A percentile compares a stretch with the other conserved stretches of the same genome.
These are phyloP conservation scores for Aphelenchoides fujianensis DNA, from an alignment of 1,140 invertebrate genomes.

Conservation along the genomic window DNA sequence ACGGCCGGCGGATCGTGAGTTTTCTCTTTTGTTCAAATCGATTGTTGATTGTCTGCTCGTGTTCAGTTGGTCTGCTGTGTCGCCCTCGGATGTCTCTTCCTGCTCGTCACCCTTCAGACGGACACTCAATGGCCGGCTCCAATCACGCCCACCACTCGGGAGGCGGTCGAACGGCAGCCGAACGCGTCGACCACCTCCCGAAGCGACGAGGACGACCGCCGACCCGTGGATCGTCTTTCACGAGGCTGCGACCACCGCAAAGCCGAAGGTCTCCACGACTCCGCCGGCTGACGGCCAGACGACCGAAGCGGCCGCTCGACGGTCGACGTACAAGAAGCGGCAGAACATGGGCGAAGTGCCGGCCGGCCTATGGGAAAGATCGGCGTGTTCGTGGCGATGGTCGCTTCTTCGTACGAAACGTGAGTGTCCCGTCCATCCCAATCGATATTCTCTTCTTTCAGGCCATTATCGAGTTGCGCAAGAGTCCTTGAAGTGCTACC, in stretches of 20 bases:
- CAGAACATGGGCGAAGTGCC: not conserved
- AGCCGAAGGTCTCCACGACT: too few relatives aligned
- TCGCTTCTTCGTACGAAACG: not conserved
- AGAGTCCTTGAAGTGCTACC: conserved; percentile 57
- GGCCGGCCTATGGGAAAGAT: not conserved
- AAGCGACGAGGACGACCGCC: not conserved
- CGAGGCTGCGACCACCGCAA: too few relatives aligned
- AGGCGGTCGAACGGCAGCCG: not conserved
- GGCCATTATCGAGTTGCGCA: conserved; percentile 58
- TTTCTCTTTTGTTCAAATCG: not conserved
- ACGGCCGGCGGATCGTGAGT: conserved; percentile 7
- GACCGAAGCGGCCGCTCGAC: too few relatives aligned
- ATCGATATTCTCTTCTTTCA: conserved; percentile 31
- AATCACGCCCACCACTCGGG: not conserved
- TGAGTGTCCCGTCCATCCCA: too few relatives aligned
- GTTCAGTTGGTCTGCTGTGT: conserved; percentile 6
- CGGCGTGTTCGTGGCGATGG: not conserved
- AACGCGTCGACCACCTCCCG: not conserved
- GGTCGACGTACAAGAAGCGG: too few relatives aligned
- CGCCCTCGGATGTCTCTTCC: not conserved
- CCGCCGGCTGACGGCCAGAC: too few relatives aligned
- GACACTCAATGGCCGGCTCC: not conserved
- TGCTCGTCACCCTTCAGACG: not conserved
- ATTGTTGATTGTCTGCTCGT: not conserved
- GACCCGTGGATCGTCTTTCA: not conserved